Conservation (phyloP, 2,113 vertebrate genomes). For the Heterochromis multidens region DNA sequence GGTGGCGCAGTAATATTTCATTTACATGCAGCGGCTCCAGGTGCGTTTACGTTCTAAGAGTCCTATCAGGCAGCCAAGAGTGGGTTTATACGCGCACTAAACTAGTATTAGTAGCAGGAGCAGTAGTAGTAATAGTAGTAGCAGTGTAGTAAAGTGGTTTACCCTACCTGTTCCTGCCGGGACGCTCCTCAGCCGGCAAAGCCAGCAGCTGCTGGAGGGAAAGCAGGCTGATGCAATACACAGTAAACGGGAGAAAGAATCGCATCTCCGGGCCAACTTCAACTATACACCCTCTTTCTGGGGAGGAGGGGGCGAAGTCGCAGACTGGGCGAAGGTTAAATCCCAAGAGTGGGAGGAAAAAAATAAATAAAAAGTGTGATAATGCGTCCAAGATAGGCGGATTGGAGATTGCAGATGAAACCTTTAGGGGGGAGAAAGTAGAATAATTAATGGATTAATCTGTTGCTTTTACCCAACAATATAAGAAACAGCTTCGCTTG, state of each 20-base stretch:
- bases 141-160: not conserved
- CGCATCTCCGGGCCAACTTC: slow-evolving; percentile 66
- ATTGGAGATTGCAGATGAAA: not conserved
- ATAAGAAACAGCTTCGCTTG: too few relatives aligned
- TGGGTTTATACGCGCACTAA: not conserved
- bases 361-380: not conserved
- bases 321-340: slow-evolving; percentile 4
- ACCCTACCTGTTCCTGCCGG: slow-evolving; percentile 65
- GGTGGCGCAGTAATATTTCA: not conserved
- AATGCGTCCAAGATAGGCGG: not conserved
- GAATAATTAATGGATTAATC: not conserved
- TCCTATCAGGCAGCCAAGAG: not conserved
- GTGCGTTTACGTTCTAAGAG: not conserved
- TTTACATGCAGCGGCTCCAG: not conserved
- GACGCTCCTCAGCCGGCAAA: slow-evolving; percentile 38
- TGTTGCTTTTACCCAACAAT: not conserved
- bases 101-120: not conserved
- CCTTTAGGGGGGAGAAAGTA: not conserved
- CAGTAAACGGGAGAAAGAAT: slow-evolving; percentile 57
- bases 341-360: not conserved
- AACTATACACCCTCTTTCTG: slow-evolving; percentile 27
- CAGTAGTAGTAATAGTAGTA: not conserved
- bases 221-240: slow-evolving; percentile 80
- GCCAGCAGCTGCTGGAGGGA: slow-evolving; percentile 66
- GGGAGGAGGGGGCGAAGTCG: slow-evolving; percentile 30